These are phyloP conservation scores for Rhombomys opimus DNA, from an alignment of 2,113 vertebrate species.

Conservation along the genomic window DNA sequence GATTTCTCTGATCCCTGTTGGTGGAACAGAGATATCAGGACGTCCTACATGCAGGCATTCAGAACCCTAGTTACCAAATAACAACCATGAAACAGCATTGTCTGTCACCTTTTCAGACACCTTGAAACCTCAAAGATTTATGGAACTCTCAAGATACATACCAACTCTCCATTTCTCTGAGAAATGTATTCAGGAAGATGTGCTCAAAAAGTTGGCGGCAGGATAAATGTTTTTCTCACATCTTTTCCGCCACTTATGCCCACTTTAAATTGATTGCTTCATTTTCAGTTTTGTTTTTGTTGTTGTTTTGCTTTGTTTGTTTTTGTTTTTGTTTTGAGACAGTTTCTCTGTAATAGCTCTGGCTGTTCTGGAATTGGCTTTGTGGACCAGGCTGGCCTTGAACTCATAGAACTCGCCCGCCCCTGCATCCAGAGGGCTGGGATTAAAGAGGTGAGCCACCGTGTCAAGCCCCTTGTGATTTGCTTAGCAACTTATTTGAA, in stretches of 20 bases:
- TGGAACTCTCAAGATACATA: background rate
- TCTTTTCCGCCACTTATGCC: background rate
- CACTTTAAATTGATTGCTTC: background rate
- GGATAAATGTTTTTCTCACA: background rate
- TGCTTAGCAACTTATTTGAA: background rate
- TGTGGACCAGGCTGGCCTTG: background rate
- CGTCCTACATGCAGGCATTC: background rate
- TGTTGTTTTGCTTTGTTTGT: background rate
- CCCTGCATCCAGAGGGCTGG: background rate
- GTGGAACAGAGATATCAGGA: background rate
- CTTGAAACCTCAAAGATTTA: background rate
- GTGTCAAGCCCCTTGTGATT: background rate
- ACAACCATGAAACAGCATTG: background rate
- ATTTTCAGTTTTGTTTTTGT: too few relatives aligned
- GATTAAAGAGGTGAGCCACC: background rate
- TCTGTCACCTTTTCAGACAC: background rate
- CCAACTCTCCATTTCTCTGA: background rate
- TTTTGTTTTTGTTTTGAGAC: background rate
- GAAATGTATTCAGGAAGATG: background rate
- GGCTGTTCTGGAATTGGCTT: background rate
- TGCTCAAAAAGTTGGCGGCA: background rate
- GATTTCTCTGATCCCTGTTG: background rate
- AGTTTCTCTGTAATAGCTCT: background rate
- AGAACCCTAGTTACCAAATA: background rate
- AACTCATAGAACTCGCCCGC: background rate